Evolutionary conservation across 2,113 vertebrate species (phyloP).

Genomic region (Pollimyrus isidori): DNA sequence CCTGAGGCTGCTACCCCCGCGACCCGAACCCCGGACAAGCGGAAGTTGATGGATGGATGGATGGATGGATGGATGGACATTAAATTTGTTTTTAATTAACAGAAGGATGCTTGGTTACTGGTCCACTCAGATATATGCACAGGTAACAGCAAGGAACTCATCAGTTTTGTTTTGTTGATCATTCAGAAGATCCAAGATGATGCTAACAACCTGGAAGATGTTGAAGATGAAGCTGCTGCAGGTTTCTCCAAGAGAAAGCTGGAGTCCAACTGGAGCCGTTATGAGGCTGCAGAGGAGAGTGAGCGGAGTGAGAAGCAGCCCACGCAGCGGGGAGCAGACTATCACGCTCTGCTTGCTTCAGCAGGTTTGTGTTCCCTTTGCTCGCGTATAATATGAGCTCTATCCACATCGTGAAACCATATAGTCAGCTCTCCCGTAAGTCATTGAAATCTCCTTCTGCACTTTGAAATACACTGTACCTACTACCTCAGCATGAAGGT

Average conservation of each 20-base stretch:
- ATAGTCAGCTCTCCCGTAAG: not conserved
- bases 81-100: not conserved
- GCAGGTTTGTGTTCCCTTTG: constrained; percentile 61
- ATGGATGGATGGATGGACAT: too few species aligned
- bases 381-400: not conserved
- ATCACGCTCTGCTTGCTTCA: constrained; percentile 70
- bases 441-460: not conserved
- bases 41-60: too few species aligned
- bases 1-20: too few species aligned
- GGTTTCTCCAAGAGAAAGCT: constrained; percentile 79
- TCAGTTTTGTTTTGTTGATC: not conserved
- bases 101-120: not conserved
- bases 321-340: constrained; percentile 76
- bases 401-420: not conserved
- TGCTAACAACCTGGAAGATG: constrained; percentile 44
- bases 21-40: too few species aligned
- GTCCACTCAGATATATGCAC: not conserved
- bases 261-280: constrained; percentile 84
- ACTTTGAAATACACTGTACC: not conserved
- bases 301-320: constrained; percentile 52
- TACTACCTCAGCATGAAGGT: not conserved
- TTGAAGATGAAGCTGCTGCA: constrained; percentile 51
- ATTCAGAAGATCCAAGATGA: constrained; percentile 47
- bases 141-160: not conserved
- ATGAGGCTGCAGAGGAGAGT: constrained; percentile 65